Percentiles rank a stretch among this genome's conserved stretches.
Evolutionary conservation across 2,888 invertebrate species (phyloP).

Genomic region (Sabatieria punctata): DNA sequence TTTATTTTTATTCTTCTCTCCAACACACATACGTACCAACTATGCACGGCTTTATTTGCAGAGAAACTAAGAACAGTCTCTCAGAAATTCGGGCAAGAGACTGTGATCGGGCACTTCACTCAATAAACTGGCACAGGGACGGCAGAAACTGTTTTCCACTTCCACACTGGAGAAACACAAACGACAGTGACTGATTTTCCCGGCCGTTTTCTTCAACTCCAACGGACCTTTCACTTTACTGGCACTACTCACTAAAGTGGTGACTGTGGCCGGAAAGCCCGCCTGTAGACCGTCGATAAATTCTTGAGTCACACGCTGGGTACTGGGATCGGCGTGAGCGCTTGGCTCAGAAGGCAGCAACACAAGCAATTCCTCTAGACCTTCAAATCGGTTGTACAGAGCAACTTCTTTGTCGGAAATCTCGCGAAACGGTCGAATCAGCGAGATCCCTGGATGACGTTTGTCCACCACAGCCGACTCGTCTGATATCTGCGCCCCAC

Average conservation of each 20-base stretch:
- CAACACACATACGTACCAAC: too few species aligned
- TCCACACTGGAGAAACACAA: too few species aligned
- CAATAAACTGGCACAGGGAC: too few species aligned
- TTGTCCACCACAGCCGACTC: constrained; percentile 16
- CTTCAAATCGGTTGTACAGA: constrained; percentile 13
- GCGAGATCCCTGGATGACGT: constrained; percentile 8
- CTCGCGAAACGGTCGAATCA: constrained; percentile 18
- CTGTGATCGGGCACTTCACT: too few species aligned
- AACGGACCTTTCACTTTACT: not conserved
- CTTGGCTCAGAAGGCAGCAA: not conserved
- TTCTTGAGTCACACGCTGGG: not conserved
- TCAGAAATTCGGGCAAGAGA: too few species aligned
- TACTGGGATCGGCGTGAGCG: not conserved
- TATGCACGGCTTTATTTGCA: too few species aligned
- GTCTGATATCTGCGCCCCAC: too few species aligned
- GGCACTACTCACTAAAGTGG: not conserved
- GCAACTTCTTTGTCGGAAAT: constrained; percentile 15
- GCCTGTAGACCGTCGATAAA: not conserved
- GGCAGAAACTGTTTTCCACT: too few species aligned
- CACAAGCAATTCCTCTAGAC: constrained; percentile 11
- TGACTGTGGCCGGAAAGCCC: not conserved
- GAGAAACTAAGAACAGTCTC: too few species aligned
- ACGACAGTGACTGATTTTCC: too few species aligned
- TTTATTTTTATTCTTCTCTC: too few species aligned
- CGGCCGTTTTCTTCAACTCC: too few species aligned